Base-by-base conservation (phyloP, 2,113 vertebrate species). In the Numida meleagris region DNA sequence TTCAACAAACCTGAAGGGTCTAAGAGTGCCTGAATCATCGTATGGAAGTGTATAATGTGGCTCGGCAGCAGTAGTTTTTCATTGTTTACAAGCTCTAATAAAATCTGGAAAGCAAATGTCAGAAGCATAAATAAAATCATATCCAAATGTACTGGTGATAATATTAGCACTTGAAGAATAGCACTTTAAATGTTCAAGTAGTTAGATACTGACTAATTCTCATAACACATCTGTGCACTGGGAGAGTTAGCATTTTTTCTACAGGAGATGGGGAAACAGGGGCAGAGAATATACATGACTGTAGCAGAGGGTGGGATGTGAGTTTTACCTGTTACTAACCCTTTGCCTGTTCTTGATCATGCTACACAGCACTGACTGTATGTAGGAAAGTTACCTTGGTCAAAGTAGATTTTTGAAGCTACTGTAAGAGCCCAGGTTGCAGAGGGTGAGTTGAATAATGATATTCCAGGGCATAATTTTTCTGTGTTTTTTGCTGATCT, bases 81-180 rank as follows among this genome's bases (percentile, higher is more conserved):
- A 71, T 58, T 87, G 50, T 82, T 89, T 78, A 36, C 77, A 81
- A 74, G 15, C 8, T 34, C 9, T 81, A 81, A 90, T 75, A 83
- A 94, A 94, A 90, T 88, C 55, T 67, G 21, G n/a, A 81, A 78
- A 62, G 18, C 17, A 89, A 95, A 95, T 74, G 33, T 88, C 82
- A 95, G 63, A 84, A 74, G 12, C 38, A 68, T 83, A 80, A 95
- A 90, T 85, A 85, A 92, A 87, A 77, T 38, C 18, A 33, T 77
- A 80, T 67, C 42, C 70, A 79, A 92, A 80, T 70, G 3, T 76
- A 34, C 21, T 80, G 45, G 29, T 25, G 10, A 86, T 83, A 89
- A 88, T 76, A 86, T 88, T 80, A 87, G 31, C 78, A 89, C 42
- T 71, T 89, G 51, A 85, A 55, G 25, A 82, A 40, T 29, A 94